phyloP scores from a whole-genome alignment of 2,797 vertebrate species.

The Clarias laeviceps region DNA sequence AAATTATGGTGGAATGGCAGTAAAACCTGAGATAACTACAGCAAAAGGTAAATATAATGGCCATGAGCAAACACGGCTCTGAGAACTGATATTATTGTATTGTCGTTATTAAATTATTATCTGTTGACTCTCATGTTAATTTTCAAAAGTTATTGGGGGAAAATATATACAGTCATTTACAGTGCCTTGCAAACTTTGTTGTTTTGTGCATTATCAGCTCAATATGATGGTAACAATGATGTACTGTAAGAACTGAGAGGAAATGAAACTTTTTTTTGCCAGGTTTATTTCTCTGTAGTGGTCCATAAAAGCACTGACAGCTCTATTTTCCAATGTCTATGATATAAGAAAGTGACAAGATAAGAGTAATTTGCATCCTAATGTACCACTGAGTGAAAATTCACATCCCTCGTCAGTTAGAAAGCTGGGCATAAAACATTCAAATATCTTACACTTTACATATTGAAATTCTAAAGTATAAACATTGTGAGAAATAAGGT shows the following conservation, averaged over 20 bases:
- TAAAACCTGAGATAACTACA: background rate
- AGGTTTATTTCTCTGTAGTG: background rate
- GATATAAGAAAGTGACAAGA: background rate
- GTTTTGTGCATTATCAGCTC: background rate
- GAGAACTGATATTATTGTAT: background rate
- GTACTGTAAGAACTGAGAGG: background rate
- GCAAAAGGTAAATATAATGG: background rate
- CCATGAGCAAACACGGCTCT: background rate
- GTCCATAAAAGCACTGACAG: background rate
- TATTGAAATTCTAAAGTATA: background rate
- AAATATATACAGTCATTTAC: background rate
- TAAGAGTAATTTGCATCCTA: background rate
- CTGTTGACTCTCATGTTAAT: background rate
- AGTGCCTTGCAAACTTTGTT: background rate
- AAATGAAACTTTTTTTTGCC: background rate
- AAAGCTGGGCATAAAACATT: background rate
- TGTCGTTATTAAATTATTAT: slow-evolving; percentile 8
- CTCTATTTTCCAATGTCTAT: background rate
- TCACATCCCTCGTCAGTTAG: background rate
- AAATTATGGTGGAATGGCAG: background rate
- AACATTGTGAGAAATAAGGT: background rate
- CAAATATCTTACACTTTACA: background rate
- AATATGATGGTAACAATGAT: background rate
- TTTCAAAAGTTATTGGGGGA: background rate
- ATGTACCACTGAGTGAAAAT: background rate